Evolutionary conservation across 2,113 vertebrate species (phyloP).

Genomic region (Gasterosteus nipponicus): DNA sequence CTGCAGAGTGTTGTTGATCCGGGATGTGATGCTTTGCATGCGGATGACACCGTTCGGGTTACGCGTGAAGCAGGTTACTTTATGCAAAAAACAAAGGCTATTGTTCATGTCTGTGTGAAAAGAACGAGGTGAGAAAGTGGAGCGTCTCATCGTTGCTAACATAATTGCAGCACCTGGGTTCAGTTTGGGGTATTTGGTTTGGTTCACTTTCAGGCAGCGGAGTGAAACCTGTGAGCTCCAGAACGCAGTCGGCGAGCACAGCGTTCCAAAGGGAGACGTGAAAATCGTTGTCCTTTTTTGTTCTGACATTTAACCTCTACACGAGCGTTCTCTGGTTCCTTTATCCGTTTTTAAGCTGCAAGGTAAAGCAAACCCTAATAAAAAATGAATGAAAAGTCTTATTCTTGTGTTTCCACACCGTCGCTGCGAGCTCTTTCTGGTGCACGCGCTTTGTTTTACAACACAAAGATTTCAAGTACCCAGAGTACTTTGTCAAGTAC

Average conservation of each 20-base stretch:
- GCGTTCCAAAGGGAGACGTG: neutral
- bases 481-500: too few relatives aligned
- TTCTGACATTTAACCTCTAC: neutral
- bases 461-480: neutral
- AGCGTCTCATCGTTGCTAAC: neutral
- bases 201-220: neutral
- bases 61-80: neutral
- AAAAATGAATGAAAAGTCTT: neutral
- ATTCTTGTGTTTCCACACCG: neutral
- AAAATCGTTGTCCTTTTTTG: neutral
- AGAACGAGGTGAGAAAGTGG: neutral
- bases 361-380: neutral
- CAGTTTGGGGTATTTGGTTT: neutral
- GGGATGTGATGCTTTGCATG: neutral
- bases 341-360: neutral
- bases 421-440: conserved; percentile 1
- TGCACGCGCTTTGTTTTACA: neutral
- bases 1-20: neutral
- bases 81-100: neutral
- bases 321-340: neutral
- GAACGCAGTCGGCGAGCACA: conserved; percentile 1
- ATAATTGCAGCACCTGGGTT: neutral
- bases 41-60: neutral
- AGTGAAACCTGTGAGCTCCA: conserved; percentile 13
- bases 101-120: neutral